These are phyloP conservation scores for Grus americana DNA, from an alignment of 2,113 vertebrate genomes.

Conservation along the genomic window DNA sequence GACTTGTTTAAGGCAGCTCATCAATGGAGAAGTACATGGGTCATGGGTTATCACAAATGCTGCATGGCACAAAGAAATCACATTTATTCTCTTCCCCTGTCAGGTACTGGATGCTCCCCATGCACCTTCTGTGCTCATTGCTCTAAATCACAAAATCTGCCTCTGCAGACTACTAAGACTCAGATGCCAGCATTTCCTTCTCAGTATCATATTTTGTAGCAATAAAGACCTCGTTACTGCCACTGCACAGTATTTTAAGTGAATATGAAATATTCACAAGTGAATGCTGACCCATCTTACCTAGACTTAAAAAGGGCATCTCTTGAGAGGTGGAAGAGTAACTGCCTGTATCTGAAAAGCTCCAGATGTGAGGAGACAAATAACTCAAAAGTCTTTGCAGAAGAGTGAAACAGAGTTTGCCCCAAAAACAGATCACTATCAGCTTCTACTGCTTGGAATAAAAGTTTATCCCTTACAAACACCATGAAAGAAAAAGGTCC, in stretches of 20 bases:
- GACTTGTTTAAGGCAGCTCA: background rate
- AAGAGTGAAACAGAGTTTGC: background rate
- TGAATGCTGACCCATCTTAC: background rate
- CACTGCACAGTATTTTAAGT: background rate
- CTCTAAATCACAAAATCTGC: background rate
- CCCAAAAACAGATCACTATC: background rate
- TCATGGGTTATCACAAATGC: background rate
- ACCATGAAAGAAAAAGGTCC: background rate
- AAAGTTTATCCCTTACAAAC: background rate
- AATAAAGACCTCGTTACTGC: background rate
- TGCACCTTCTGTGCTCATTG: background rate
- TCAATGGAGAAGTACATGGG: rapidly evolving
- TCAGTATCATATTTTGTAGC: background rate
- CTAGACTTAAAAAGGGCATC: background rate
- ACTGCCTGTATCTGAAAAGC: background rate
- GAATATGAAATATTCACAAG: background rate
- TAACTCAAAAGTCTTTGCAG: background rate
- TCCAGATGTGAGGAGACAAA: background rate
- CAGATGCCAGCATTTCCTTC: background rate
- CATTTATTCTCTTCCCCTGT: background rate
- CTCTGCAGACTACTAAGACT: background rate
- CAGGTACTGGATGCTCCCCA: background rate
- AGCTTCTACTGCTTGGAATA: background rate
- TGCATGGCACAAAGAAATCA: background rate
- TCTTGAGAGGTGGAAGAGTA: background rate